These are phyloP conservation scores for Hyaena hyaena DNA, from an alignment of 2,113 vertebrate genomes.

Conservation along the genomic window DNA sequence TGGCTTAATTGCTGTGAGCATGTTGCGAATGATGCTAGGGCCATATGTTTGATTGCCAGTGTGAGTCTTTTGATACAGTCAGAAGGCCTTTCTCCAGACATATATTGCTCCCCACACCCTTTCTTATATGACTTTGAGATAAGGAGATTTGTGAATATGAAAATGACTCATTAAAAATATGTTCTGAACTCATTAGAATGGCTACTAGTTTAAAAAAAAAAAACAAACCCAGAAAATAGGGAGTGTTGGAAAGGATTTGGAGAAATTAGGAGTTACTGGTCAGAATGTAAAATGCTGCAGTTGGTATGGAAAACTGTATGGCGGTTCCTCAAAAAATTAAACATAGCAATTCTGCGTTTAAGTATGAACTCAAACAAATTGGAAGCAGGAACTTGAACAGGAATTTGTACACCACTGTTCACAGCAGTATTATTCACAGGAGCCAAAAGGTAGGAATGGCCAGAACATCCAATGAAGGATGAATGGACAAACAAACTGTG, in stretches of 20 bases:
- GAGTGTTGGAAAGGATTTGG: not conserved
- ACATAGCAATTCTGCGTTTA: not conserved
- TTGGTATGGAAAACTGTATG: not conserved
- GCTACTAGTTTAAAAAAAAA: not conserved
- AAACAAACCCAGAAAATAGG: constrained; percentile 6
- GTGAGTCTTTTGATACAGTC: not conserved
- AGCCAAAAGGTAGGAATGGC: not conserved
- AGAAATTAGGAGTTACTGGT: not conserved
- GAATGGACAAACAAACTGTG: not conserved
- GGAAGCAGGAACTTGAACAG: not conserved
- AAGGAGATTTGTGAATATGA: not conserved
- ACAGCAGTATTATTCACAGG: not conserved
- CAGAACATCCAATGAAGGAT: not conserved
- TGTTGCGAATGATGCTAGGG: not conserved
- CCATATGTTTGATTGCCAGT: not conserved
- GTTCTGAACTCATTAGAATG: not conserved
- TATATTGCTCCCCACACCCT: not conserved
- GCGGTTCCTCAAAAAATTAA: constrained; percentile 9
- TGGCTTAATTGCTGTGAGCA: not conserved
- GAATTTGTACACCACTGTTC: not conserved
- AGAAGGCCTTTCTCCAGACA: not conserved
- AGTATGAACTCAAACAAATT: not conserved
- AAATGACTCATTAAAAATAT: not conserved
- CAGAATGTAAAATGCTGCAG: not conserved
- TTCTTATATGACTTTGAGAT: constrained; percentile 17